phyloP scores from a whole-genome alignment of 30 jellyfish, hydroid and myxozoan genomes.

The Hydractinia echinata region DNA sequence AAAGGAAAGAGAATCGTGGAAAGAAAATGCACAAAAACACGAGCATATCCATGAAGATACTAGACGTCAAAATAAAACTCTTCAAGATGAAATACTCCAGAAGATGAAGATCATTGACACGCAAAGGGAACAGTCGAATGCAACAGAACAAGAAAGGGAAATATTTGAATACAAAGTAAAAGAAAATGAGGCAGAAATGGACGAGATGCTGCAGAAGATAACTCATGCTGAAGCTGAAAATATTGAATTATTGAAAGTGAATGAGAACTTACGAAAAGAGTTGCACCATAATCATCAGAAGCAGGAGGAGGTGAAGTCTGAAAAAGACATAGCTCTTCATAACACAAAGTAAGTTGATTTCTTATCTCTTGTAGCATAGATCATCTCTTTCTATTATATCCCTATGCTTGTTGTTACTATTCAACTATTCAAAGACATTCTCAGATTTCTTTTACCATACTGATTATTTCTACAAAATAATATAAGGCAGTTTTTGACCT shows the following conservation, averaged over 20 bases:
- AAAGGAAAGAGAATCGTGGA: constrained; percentile 17
- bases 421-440: no score
- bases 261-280: not conserved
- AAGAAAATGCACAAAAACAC: not conserved
- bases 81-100: constrained; percentile 4
- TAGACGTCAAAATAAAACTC: not conserved
- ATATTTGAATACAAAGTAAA: not conserved
- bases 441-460: no score
- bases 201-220: not conserved
- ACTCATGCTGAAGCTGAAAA: constrained; percentile 24
- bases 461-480: no score
- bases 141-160: not conserved
- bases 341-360: constrained; percentile 13
- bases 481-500: no score
- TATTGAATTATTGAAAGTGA: not conserved
- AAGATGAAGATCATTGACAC: not conserved
- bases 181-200: not conserved
- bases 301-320: constrained; percentile 29
- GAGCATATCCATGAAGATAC: not conserved
- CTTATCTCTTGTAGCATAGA: not conserved
- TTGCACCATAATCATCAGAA: constrained; percentile 19
- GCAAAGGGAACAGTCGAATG: not conserved
- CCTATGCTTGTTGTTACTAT: no score
- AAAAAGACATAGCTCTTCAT: constrained; percentile 27
- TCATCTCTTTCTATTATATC: no score